Evolutionary conservation across 2,888 invertebrate species (phyloP), one percentile per base, ranked within the genome.

Genomic region (Torymus texanus): DNA sequence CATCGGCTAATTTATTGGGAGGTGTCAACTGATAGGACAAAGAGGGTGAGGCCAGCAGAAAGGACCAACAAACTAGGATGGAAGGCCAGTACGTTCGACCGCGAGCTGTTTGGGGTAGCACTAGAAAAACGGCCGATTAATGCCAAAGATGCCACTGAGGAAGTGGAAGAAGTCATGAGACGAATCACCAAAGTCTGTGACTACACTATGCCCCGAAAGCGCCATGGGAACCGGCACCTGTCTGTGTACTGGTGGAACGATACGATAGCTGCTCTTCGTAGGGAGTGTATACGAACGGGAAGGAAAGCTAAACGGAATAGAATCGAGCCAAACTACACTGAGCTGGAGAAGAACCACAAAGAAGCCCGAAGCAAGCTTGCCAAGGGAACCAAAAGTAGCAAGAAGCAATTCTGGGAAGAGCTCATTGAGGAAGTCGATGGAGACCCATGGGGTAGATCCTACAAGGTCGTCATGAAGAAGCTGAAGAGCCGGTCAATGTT

Each of bases 361-460:
- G 58, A 75, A 4, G 75, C 75, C 4, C 51, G 81, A 10, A 14
- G 63, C 3, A 29, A 56, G 24, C 71, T 81, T 55, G 29, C 18
- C 0, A 71, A 78, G 55, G 81, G 76, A 1, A 82, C 82, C 10
- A 80, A 74, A 67, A 10, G 8, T 5, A 82, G 81, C 70, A 82
- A 82, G 62, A 55, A 56, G 13, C 63, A 74, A 14, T 55, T 75
- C 24, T 86, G 85, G 84, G 81, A 72, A 13, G 77, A 82, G 21
- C 80, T 86, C 5, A 71, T 79, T 61, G 63, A 77, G 13, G 80
- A 83, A 50, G 80, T 85, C 14, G 80, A 83, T 18, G 65, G 72
- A 12, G 83, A 85, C 68, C 82, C 83, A 0, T 85, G 84, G 83
- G 85, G 84, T 29, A 77, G 79, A 63, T 82, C 82, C 24, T 86